Percentiles rank a stretch among this genome's conserved stretches.
Evolutionary conservation across 1,140 invertebrate genomes (phyloP).

Genomic region (Branchinecta lynchi): DNA sequence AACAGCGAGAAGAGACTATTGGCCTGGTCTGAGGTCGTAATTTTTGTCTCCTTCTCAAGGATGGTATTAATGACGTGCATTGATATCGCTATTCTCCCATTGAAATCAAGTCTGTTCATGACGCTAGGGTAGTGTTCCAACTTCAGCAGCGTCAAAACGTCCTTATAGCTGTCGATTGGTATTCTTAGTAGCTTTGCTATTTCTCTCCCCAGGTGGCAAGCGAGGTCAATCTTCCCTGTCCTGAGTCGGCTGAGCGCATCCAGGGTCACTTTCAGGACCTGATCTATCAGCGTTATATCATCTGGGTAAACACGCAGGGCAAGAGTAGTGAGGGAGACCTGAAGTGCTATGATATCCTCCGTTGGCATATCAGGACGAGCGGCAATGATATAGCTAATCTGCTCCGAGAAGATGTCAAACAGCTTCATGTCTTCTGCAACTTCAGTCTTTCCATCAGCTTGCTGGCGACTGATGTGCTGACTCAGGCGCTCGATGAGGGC

Average conservation of each 20-base stretch:
- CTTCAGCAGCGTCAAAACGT: conserved; percentile 60
- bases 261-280: conserved; percentile 76
- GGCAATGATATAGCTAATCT: conserved; percentile 68
- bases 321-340: conserved; percentile 86
- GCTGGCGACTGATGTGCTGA: conserved; percentile 54
- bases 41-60: conserved; percentile 68
- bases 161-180: conserved; percentile 85
- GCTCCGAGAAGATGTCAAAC: conserved; percentile 97
- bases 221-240: conserved; percentile 57
- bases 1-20: conserved; percentile 41
- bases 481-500: conserved; percentile 85
- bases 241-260: conserved; percentile 66
- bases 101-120: conserved; percentile 75
- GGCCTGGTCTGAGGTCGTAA: conserved; percentile 69
- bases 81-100: conserved; percentile 69
- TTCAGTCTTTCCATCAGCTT: conserved; percentile 46
- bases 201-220: conserved; percentile 73
- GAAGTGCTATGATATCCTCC: conserved; percentile 89
- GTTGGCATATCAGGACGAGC: conserved; percentile 81
- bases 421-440: conserved; percentile 77
- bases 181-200: conserved; percentile 82
- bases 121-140: conserved; percentile 69
- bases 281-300: conserved; percentile 84
- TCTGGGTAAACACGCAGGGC: conserved; percentile 93
- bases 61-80: conserved; percentile 75